These are phyloP conservation scores for Microhierax caerulescens DNA, from an alignment of 2,797 vertebrate genomes.

Conservation along the genomic window DNA sequence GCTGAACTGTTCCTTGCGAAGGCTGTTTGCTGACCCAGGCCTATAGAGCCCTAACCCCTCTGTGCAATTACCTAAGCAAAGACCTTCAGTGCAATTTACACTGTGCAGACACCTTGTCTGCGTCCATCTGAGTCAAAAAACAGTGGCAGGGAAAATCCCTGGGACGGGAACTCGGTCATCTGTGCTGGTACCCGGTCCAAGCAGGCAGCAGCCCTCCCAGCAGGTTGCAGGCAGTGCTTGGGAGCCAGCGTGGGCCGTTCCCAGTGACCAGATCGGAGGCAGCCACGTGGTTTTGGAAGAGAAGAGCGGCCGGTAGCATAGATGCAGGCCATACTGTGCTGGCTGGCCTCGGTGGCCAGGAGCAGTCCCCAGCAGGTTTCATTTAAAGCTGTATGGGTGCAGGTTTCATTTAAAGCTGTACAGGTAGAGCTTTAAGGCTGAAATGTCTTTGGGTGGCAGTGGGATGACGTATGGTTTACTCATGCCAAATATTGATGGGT, in stretches of 20 bases:
- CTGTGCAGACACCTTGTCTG: neutral
- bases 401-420: constrained; percentile 7
- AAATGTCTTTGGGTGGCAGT: neutral
- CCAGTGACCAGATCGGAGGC: constrained; percentile 28
- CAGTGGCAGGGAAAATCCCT: constrained; percentile 55
- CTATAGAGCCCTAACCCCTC: neutral
- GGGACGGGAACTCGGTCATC: neutral
- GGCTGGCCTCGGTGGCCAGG: neutral
- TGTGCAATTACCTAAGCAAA: neutral
- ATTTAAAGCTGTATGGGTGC: constrained; percentile 17
- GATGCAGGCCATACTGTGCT: neutral
- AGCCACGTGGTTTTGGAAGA: constrained; percentile 17
- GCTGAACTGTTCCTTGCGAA: neutral
- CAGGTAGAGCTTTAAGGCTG: neutral
- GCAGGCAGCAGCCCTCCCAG: constrained; percentile 58
- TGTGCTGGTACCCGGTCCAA: constrained; percentile 13
- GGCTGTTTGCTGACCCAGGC: neutral
- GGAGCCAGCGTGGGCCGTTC: constrained; percentile 20
- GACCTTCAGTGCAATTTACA: neutral
- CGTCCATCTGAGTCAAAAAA: neutral
- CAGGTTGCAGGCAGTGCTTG: constrained; percentile 7
- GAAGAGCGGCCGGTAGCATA: neutral
- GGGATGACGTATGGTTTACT: neutral
- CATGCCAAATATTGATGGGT: constrained; percentile 4
- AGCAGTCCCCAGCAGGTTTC: neutral